Evolutionary conservation across 2,888 invertebrate species (phyloP).

Genomic region (Charanyca ferruginea): DNA sequence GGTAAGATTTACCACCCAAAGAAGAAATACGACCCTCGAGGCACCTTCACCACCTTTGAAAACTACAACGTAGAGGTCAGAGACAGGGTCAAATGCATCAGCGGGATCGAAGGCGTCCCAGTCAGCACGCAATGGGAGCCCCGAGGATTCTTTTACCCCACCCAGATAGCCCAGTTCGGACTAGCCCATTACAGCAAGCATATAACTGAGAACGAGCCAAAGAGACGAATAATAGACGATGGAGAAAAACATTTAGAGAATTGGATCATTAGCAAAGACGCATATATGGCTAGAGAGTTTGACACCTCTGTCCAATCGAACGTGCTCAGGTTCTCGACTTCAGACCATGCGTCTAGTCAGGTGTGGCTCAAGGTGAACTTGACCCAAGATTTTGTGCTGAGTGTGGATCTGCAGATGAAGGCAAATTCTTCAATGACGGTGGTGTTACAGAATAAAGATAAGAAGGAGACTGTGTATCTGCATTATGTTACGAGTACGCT

Average conservation of each 20-base stretch:
- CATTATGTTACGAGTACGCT: constrained; percentile 95
- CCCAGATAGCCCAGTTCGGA: constrained; percentile 99
- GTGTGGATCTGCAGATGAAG: constrained; percentile 93
- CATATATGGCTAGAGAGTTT: constrained; percentile 92
- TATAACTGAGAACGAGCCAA: constrained; percentile 96
- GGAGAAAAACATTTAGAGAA: constrained; percentile 92
- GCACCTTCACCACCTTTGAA: constrained; percentile 98
- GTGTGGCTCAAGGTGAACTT: constrained; percentile 92
- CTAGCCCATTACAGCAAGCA: constrained; percentile 99
- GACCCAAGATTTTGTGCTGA: constrained; percentile 93
- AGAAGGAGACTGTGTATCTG: constrained; percentile 94
- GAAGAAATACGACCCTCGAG: constrained; percentile 96
- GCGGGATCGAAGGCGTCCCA: constrained; percentile 98
- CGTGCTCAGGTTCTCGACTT: constrained; percentile 94
- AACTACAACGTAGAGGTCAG: constrained; percentile 99
- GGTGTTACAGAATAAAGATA: constrained; percentile 94
- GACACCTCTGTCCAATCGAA: constrained; percentile 91
- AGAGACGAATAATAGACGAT: constrained; percentile 93
- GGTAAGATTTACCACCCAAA: constrained; percentile 97
- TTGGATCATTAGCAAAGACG: constrained; percentile 95
- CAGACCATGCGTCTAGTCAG: constrained; percentile 93
- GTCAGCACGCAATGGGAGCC: constrained; percentile 99
- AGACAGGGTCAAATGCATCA: constrained; percentile 98
- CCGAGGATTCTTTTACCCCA: constrained; percentile 98
- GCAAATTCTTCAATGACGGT: constrained; percentile 96